A percentile compares a stretch with the other conserved stretches of the same genome.
phyloP scores from a whole-genome alignment of 23 tunicate species.

The Oikopleura albicans region DNA sequence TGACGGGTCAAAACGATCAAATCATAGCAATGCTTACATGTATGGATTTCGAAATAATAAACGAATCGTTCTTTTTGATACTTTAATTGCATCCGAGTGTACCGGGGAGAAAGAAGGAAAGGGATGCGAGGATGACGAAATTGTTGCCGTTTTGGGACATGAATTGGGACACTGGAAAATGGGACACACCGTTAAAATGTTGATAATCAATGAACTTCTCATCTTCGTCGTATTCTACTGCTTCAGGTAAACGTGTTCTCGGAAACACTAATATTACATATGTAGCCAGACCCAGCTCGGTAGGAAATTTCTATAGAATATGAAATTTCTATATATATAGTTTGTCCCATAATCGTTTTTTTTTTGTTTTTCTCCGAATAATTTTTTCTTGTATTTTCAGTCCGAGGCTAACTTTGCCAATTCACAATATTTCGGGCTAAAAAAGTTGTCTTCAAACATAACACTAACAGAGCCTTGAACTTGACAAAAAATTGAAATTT shows the following conservation, averaged over 20 bases:
- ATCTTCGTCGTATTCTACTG: background rate
- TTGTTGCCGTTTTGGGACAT: slow-evolving; percentile 81
- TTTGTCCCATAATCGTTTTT: too few species aligned
- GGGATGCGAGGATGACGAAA: slow-evolving; percentile 85
- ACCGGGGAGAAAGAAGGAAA: slow-evolving; percentile 36
- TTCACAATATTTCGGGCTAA: too few species aligned
- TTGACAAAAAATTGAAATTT: too few species aligned
- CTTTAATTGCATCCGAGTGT: slow-evolving; percentile 30
- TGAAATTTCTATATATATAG: too few species aligned
- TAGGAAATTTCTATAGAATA: too few species aligned
- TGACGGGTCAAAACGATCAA: slow-evolving; percentile 90
- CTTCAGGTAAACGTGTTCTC: slow-evolving; percentile 7
- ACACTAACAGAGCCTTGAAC: too few species aligned
- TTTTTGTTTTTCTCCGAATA: slow-evolving; percentile 21
- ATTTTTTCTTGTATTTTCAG: slow-evolving; percentile 50
- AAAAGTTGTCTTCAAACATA: too few species aligned
- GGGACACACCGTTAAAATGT: slow-evolving; percentile 71
- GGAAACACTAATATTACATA: background rate
- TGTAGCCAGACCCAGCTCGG: too few species aligned
- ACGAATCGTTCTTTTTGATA: slow-evolving; percentile 82
- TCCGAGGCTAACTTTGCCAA: too few species aligned
- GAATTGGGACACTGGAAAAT: slow-evolving; percentile 96
- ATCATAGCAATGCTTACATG: slow-evolving; percentile 99
- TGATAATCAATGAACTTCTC: slow-evolving; percentile 26
- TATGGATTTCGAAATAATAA: slow-evolving; percentile 93